A percentile compares a stretch with the other conserved stretches of the same genome.
Conservation (phyloP, 2,888 invertebrate species). For the Oscheius sp. region DNA sequence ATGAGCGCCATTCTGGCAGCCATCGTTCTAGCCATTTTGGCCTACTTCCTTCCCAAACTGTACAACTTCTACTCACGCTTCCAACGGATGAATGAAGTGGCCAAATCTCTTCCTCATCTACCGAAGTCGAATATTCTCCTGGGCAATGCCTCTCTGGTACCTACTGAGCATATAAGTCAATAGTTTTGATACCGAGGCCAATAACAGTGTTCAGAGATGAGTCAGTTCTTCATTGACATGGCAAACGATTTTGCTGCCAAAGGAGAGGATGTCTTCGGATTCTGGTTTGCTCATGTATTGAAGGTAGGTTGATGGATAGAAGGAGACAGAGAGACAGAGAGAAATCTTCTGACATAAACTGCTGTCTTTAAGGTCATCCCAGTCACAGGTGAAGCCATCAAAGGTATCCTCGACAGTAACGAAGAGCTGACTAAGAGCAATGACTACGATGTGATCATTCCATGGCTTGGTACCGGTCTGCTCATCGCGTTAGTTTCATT, state of each 20-base stretch:
- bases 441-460: constrained; percentile 74
- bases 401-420: constrained; percentile 69
- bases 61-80: background rate
- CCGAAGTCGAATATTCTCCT: constrained; percentile 3
- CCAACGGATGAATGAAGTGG: background rate
- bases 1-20: background rate
- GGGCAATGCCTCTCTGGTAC: constrained; percentile 23
- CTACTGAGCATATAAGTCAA: constrained; percentile 14
- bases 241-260: constrained; percentile 18
- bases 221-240: constrained; percentile 20
- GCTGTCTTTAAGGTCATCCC: constrained; percentile 8
- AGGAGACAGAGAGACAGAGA: background rate
- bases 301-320: background rate
- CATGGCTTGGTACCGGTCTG: constrained; percentile 76
- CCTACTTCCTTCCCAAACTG: constrained; percentile 10
- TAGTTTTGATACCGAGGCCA: background rate
- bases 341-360: too few species aligned
- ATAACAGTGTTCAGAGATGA: constrained; percentile 8
- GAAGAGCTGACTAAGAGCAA: constrained; percentile 73
- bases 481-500: constrained; percentile 67
- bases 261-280: constrained; percentile 11
- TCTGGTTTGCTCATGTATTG: constrained; percentile 19
- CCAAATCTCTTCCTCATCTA: background rate
- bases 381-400: constrained; percentile 5
- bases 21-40: background rate